phyloP scores from a whole-genome alignment of 2,797 vertebrate genomes.

The Acanthurus lineatus region DNA sequence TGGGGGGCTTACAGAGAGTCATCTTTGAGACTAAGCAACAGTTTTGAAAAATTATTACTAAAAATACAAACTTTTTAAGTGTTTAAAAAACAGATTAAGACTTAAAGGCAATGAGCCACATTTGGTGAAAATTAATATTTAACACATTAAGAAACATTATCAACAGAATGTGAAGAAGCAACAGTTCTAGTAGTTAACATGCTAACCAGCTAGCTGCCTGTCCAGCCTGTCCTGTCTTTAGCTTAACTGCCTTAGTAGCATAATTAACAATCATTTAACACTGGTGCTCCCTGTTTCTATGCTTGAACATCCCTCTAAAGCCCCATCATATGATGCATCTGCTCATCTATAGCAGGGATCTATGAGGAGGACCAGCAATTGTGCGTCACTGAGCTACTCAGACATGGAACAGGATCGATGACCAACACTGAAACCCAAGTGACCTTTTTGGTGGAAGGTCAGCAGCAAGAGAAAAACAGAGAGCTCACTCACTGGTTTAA shows the following conservation, averaged over 20 bases:
- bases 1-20: not conserved
- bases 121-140: too few species aligned
- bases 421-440: slow-evolving; percentile 61
- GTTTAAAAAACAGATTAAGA: not conserved
- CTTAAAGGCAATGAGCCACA: too few species aligned
- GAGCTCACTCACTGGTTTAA: slow-evolving; percentile 80
- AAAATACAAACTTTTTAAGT: slow-evolving; percentile 1
- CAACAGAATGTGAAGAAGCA: too few species aligned
- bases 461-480: slow-evolving; percentile 75
- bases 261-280: not conserved
- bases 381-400: slow-evolving; percentile 29
- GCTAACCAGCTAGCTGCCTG: too few species aligned
- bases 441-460: slow-evolving; percentile 76
- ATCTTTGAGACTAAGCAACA: too few species aligned
- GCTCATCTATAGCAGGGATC: slow-evolving; percentile 14
- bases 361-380: slow-evolving; percentile 23
- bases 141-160: too few species aligned
- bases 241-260: too few species aligned
- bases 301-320: slow-evolving; percentile 32
- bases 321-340: slow-evolving; percentile 5
- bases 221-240: too few species aligned
- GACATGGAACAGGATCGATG: slow-evolving; percentile 42
- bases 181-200: too few species aligned
- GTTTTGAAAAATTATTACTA: not conserved
- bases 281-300: not conserved